A percentile compares a stretch with the other conserved stretches of the same genome.
Conservation (phyloP, 2,888 invertebrate species). For the Rhorus exstirpatorius region DNA sequence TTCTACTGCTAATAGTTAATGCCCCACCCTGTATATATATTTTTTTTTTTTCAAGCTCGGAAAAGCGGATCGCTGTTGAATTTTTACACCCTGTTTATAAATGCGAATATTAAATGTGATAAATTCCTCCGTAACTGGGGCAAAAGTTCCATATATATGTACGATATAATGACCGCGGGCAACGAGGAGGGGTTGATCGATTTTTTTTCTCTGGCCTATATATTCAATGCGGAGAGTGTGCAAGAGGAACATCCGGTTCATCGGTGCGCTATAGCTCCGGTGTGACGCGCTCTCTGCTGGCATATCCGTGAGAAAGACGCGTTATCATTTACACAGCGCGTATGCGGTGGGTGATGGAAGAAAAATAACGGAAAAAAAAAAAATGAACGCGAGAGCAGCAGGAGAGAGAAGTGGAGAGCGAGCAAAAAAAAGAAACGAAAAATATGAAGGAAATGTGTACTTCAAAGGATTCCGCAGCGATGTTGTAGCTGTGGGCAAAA, state of each 20-base stretch:
- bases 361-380: neutral
- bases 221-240: constrained; percentile 26
- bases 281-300: constrained; percentile 4
- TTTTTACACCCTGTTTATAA: constrained; percentile 16
- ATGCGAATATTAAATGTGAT: neutral
- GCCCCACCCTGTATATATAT: no score
- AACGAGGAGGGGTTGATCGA: constrained; percentile 39
- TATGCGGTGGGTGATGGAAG: neutral
- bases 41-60: no score
- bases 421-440: constrained; percentile 8
- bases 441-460: constrained; percentile 14
- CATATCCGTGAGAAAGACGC: constrained; percentile 20
- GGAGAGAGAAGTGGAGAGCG: neutral
- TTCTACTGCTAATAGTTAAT: no score
- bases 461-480: constrained; percentile 12
- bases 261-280: constrained; percentile 35
- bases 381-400: neutral
- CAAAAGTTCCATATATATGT: constrained; percentile 16
- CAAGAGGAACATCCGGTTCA: constrained; percentile 42
- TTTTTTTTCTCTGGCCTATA: constrained; percentile 50
- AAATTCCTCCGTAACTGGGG: no score
- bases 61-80: constrained; percentile 14
- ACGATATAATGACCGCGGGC: constrained; percentile 19
- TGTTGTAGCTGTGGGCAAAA: neutral
- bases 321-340: constrained; percentile 54